phyloP scores from a whole-genome alignment of 2,113 vertebrate species.

The Takifugu flavidus region DNA sequence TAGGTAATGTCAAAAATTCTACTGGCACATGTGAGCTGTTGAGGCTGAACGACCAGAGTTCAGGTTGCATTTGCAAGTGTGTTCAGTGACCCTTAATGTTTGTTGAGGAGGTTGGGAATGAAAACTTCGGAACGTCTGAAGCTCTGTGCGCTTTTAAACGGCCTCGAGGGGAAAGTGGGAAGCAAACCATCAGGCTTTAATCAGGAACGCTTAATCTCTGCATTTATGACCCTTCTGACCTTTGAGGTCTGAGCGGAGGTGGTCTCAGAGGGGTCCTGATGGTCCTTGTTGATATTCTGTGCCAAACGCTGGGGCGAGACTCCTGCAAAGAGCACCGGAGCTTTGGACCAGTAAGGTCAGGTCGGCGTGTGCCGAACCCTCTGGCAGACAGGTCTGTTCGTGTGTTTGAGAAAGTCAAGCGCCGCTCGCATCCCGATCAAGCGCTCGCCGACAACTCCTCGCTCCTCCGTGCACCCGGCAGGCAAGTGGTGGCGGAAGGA shows the following conservation, averaged over 20 bases:
- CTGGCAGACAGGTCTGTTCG: slow-evolving; percentile 52
- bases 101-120: too few species aligned
- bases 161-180: slow-evolving; percentile 1
- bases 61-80: too few species aligned
- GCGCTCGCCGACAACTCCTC: slow-evolving; percentile 18
- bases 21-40: too few species aligned
- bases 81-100: too few species aligned
- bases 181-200: slow-evolving; percentile 17
- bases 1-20: too few species aligned
- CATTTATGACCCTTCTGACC: slow-evolving; percentile 26
- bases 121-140: slow-evolving; percentile 10
- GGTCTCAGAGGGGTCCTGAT: slow-evolving; percentile 23
- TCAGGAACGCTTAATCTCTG: slow-evolving; percentile 21
- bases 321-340: slow-evolving; percentile 47
- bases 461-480: slow-evolving; percentile 16
- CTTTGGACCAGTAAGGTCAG: slow-evolving; percentile 53
- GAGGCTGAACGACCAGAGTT: too few species aligned
- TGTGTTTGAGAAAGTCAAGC: slow-evolving; percentile 45
- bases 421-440: slow-evolving; percentile 61
- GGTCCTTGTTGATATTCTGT: slow-evolving; percentile 52
- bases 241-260: slow-evolving; percentile 23
- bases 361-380: slow-evolving; percentile 54
- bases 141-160: background rate
- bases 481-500: slow-evolving; percentile 17
- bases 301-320: slow-evolving; percentile 48